Base-by-base conservation (phyloP, 2,888 invertebrate species). In the Boloria euphrosyne region DNA sequence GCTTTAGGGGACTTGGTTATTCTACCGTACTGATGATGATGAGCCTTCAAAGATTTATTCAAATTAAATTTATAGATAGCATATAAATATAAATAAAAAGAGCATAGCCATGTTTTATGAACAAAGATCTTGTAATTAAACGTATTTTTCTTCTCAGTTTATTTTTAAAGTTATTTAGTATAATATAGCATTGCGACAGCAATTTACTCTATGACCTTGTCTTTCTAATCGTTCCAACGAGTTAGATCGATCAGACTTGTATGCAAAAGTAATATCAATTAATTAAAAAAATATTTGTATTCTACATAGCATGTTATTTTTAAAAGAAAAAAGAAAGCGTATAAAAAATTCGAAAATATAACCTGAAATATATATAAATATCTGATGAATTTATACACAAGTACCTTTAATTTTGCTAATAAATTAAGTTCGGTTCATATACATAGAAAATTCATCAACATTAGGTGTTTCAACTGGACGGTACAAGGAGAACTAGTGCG, bases 401-500 rank as follows among this genome's bases (percentile, higher is more conserved):
- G 6, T 31, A 5, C 6, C 31, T 7, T 38, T 38, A 10, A 38
- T 38, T 38, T 10, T 38, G 31, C 10, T 38, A 38, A 10, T 10
- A 38, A 2, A 38, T 38, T 38, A 10, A 38, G 31, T 38, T 38
- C 2, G 7, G 10, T 38, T 7, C 31, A 2, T 38, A 38, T 38
- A 38, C 0, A 10, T 14, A 49, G 7, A 49, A 22, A 49, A 49
- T 49, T 49, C 2, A 49, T n/a, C 14, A n/a, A 16, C 2, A 16
- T 49, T 49, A 5, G 47, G 13, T 47, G 16, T 27, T 53, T 16
- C 53, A n/a, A 31, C 16, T 58, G 13, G 13, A 46, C 46, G 31
- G 10, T 18, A 52, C 67, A 67, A 69, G 69, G 67, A 50, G 52
- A 69, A 55, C 69, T 46, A 59, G 65, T 67, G 51, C 27, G 43